Evolutionary conservation across 2,797 vertebrate genomes (phyloP).

Genomic region (Pangasius djambal): DNA sequence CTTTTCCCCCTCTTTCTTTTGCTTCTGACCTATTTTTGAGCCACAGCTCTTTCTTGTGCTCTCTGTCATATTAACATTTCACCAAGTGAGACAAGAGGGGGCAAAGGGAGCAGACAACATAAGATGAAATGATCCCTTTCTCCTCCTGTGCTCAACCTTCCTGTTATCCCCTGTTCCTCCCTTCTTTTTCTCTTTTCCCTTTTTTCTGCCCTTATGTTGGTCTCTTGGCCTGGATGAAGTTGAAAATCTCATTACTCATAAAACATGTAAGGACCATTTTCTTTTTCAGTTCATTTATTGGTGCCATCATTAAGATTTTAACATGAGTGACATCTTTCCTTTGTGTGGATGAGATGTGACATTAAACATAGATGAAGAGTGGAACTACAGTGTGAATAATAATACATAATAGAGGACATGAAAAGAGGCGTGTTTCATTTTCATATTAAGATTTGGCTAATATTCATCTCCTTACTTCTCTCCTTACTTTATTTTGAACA

Average conservation of each 20-base stretch:
- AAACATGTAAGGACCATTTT: constrained; percentile 37
- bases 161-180: constrained; percentile 1
- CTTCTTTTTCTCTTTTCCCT: neutral
- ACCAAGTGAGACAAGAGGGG: constrained; percentile 47
- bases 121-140: constrained; percentile 47
- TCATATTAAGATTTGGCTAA: neutral
- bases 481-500: neutral
- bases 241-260: constrained; percentile 28
- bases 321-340: constrained; percentile 50
- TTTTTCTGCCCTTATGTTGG: constrained; percentile 14
- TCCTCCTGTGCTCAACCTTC: constrained; percentile 22
- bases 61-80: constrained; percentile 56
- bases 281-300: constrained; percentile 44
- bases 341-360: constrained; percentile 32
- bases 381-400: constrained; percentile 49
- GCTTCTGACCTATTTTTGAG: constrained; percentile 57
- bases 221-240: neutral
- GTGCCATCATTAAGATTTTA: constrained; percentile 54
- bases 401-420: constrained; percentile 30
- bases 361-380: constrained; percentile 55
- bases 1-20: constrained; percentile 44
- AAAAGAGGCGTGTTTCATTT: constrained; percentile 37
- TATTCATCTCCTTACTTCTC: neutral
- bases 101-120: constrained; percentile 39
- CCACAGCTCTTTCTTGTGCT: constrained; percentile 45